Percentiles rank a stretch among this genome's conserved stretches.
Conservation (phyloP, 1,140 invertebrate genomes). For the Nasonia giraulti region DNA sequence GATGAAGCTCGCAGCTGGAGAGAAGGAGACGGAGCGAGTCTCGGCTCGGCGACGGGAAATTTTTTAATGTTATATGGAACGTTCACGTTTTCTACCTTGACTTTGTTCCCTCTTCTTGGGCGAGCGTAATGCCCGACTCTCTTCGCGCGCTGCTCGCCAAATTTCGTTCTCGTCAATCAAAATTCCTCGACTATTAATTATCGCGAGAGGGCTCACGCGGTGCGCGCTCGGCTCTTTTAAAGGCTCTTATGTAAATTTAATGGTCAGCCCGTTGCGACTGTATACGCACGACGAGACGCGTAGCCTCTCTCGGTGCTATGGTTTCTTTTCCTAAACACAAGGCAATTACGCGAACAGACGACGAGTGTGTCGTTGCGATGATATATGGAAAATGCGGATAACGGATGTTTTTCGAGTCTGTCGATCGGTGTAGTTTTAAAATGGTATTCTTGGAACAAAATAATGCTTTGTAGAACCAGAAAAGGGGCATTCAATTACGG, state of each 20-base stretch:
- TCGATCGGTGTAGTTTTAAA: too few species aligned
- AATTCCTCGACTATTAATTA: constrained; percentile 45
- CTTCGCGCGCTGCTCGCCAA: constrained; percentile 20
- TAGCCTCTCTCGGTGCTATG: too few species aligned
- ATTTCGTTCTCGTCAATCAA: constrained; percentile 43
- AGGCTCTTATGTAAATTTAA: constrained; percentile 23
- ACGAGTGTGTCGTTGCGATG: too few species aligned
- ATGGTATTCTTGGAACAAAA: too few species aligned
- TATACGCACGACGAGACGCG: background rate
- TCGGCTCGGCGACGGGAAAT: background rate
- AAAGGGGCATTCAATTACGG: too few species aligned
- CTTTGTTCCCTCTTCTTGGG: background rate
- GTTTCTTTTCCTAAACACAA: background rate
- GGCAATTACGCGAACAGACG: too few species aligned
- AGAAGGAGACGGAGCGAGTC: constrained; percentile 19
- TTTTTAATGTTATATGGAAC: constrained; percentile 13
- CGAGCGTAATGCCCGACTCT: background rate
- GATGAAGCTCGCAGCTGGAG: constrained; percentile 70
- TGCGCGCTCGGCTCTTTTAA: background rate
- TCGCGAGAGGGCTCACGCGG: background rate
- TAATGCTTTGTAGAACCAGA: too few species aligned
- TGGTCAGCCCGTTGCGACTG: background rate
- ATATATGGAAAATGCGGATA: too few species aligned
- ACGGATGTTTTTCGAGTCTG: too few species aligned
- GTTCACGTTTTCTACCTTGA: background rate